phyloP scores from a whole-genome alignment of 2,113 vertebrate genomes.

The Okapia johnstoni region DNA sequence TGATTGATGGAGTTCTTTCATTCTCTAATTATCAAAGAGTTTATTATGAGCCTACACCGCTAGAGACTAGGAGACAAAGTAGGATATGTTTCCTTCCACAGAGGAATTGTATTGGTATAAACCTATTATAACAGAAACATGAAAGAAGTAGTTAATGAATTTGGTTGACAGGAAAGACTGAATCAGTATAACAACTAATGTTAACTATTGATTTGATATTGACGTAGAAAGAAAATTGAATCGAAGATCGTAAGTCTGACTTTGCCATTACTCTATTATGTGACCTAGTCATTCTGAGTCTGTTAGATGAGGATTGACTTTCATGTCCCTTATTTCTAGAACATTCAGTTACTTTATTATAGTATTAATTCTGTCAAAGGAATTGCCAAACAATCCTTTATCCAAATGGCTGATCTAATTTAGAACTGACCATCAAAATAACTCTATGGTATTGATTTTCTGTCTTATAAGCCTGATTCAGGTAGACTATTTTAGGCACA shows the following conservation, averaged over 20 bases:
- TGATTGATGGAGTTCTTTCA: neutral
- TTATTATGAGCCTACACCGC: neutral
- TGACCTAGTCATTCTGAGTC: neutral
- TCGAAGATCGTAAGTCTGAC: neutral
- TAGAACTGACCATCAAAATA: constrained; percentile 17
- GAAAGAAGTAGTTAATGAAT: neutral
- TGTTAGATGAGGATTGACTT: neutral
- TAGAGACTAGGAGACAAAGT: neutral
- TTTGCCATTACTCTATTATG: neutral
- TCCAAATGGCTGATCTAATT: neutral
- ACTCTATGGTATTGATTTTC: neutral
- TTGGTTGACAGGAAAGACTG: neutral
- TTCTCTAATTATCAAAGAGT: neutral
- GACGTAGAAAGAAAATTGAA: neutral
- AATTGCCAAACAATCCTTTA: neutral
- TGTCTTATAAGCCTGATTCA: neutral
- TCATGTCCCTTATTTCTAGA: neutral
- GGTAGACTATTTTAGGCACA: neutral
- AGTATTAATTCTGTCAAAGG: neutral
- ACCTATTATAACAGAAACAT: neutral
- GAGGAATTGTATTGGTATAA: neutral
- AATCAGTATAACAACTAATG: neutral
- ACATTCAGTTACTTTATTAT: neutral
- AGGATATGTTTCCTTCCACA: neutral
- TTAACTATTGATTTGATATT: neutral